Evolutionary conservation across 2,113 vertebrate genomes (phyloP).

Genomic region (Myrmophylax atrothorax): DNA sequence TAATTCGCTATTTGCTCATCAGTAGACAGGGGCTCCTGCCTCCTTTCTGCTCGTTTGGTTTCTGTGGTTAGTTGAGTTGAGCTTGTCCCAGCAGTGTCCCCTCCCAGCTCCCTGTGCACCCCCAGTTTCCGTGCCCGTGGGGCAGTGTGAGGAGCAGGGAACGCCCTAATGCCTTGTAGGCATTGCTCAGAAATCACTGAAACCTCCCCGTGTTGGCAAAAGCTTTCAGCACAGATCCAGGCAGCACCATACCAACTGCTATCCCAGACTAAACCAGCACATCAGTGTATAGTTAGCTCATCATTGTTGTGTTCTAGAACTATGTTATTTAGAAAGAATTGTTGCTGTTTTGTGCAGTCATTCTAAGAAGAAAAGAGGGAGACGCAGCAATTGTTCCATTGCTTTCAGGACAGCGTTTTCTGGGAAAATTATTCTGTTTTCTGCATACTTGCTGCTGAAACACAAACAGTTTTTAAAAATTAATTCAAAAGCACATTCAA

Average conservation of each 20-base stretch:
- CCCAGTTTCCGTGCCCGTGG: not conserved
- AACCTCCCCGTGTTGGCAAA: not conserved
- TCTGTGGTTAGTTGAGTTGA: not conserved
- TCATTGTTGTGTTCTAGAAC: not conserved
- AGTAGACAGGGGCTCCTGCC: not conserved
- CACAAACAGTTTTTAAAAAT: not conserved
- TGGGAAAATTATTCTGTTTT: not conserved
- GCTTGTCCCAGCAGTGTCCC: not conserved
- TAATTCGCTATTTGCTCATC: not conserved
- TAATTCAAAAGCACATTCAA: not conserved
- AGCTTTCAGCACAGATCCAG: not conserved
- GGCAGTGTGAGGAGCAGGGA: not conserved
- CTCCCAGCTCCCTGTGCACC: accelerated
- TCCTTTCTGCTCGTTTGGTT: not conserved
- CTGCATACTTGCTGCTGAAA: not conserved
- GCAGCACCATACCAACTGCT: not conserved
- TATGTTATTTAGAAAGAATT: not conserved
- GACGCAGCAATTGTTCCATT: not conserved
- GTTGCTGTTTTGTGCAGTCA: not conserved
- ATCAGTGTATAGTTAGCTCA: not conserved
- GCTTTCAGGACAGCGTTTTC: not conserved
- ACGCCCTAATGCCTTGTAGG: too few species aligned
- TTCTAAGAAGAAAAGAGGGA: not conserved
- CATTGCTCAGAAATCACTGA: not conserved
- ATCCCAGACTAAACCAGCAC: not conserved